A percentile compares a stretch with the other conserved stretches of the same genome.
Conservation (phyloP, 2,888 invertebrate genomes). For the Nephrocerus scutellatus region DNA sequence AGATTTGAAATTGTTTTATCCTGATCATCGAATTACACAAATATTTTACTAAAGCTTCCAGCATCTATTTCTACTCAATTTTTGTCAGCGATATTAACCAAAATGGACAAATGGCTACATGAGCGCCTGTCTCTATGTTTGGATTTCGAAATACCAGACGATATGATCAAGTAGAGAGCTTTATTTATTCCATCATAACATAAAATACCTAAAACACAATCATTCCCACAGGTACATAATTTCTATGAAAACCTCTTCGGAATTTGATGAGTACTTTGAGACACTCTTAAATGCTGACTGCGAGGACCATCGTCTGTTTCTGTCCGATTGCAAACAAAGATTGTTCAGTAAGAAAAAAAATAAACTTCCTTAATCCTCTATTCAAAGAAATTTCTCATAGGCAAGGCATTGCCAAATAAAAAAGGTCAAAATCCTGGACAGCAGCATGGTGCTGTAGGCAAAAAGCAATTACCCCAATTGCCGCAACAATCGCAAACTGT, state of each 20-base stretch:
- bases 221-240: conserved; percentile 58
- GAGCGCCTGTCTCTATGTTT: conserved; percentile 59
- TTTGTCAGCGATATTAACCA: conserved; percentile 6
- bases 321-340: conserved; percentile 54
- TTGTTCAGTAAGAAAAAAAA: conserved; percentile 47
- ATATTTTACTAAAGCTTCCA: too few species aligned
- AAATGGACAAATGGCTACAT: conserved; percentile 61
- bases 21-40: not conserved
- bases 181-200: too few species aligned
- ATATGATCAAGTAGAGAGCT: conserved; percentile 58
- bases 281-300: conserved; percentile 64
- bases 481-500: not conserved
- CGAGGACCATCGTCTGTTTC: conserved; percentile 60
- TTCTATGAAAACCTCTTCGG: conserved; percentile 62
- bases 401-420: conserved; percentile 27
- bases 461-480: conserved; percentile 2
- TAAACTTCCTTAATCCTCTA: not conserved
- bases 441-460: conserved; percentile 8
- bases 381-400: conserved; percentile 11
- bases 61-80: too few species aligned
- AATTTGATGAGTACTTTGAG: conserved; percentile 70
- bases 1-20: too few species aligned
- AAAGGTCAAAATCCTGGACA: conserved; percentile 20
- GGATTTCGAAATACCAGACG: conserved; percentile 61
- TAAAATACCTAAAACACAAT: not conserved